Evolutionary conservation across 2,113 vertebrate species (phyloP), one percentile per base, ranked within the genome.

Genomic region (Aspiorhynchus laticeps): DNA sequence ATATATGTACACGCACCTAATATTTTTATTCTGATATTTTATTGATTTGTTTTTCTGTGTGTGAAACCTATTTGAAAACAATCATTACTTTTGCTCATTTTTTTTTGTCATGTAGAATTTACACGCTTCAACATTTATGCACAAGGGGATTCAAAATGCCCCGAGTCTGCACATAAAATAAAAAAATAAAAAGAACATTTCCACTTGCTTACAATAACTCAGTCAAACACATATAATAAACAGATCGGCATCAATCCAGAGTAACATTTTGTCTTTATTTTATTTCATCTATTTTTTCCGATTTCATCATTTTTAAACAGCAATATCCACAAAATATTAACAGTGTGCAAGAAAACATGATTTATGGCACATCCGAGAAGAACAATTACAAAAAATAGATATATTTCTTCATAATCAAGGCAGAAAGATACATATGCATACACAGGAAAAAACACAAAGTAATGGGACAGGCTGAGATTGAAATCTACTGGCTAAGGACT

Each of bases 241-340:
- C 36, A 71, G 41, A 31, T 43, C 1, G 26, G 2, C 15, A 24
- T 46, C 79, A 59, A 81, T 33, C 0, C 61, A 67, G 65, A 87
- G 46, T 74, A 36, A 89, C 86, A 92, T 89, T 91, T 93, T 91
- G 92, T 93, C 89, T 92, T 94, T 91, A 93, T 94, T 94, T 94
- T 93, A 93, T 94, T 95, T 93, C 86, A 80, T 83, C 84, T 78
- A 93, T 91, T 91, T 94, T 93, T 90, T 94, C 41, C 91, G 91
- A 94, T 94, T 90, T 93, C 86, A 88, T 94, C 78, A 90, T 81
- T 83, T 88, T 90, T 92, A 89, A 93, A 94, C 94, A 95, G 93
- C 93, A 94, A 94, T 94, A 94, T 95, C 93, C 93, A 95, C 94
- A 95, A 95, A 95, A 95, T 95, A 95, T 95, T 95, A 95, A 95